These are phyloP conservation scores for Himalopsyche anomala DNA, from an alignment of 2,888 invertebrate genomes.

Conservation along the genomic window DNA sequence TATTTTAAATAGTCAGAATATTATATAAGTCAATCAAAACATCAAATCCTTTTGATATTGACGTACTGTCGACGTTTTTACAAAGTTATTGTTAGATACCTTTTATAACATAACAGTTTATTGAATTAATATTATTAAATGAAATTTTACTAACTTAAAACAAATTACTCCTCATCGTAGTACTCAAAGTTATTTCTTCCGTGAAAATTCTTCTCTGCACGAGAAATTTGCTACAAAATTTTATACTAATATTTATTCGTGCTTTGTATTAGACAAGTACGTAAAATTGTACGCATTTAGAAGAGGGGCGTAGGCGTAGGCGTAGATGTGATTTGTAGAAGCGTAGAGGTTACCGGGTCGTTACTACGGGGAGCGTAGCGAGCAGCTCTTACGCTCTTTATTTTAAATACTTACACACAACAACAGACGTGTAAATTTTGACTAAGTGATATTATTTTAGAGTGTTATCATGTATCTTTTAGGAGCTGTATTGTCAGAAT, in stretches of 20 bases:
- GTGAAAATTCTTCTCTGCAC: background rate
- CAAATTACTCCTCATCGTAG: too few relatives aligned
- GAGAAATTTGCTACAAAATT: background rate
- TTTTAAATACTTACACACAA: background rate
- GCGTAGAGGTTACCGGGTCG: conserved; percentile 37
- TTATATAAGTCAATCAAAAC: too few relatives aligned
- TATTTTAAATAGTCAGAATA: too few relatives aligned
- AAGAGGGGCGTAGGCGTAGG: background rate
- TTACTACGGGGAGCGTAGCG: conserved; percentile 17
- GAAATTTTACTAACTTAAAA: too few relatives aligned
- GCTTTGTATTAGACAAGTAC: background rate
- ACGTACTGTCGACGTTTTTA: too few relatives aligned
- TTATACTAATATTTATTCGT: conserved; percentile 17
- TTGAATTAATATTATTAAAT: too few relatives aligned
- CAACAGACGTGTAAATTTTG: too few relatives aligned
- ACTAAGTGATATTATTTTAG: background rate
- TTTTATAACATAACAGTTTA: too few relatives aligned
- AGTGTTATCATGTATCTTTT: background rate
- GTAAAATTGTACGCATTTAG: conserved; percentile 32
- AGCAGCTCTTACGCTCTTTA: background rate
- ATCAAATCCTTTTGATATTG: too few relatives aligned
- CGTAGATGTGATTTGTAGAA: conserved; percentile 26
- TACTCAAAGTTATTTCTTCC: background rate
- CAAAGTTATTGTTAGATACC: too few relatives aligned
- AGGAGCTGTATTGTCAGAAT: too few relatives aligned